Conservation (phyloP, 2,113 vertebrate species). For the Clarias gariepinus region DNA sequence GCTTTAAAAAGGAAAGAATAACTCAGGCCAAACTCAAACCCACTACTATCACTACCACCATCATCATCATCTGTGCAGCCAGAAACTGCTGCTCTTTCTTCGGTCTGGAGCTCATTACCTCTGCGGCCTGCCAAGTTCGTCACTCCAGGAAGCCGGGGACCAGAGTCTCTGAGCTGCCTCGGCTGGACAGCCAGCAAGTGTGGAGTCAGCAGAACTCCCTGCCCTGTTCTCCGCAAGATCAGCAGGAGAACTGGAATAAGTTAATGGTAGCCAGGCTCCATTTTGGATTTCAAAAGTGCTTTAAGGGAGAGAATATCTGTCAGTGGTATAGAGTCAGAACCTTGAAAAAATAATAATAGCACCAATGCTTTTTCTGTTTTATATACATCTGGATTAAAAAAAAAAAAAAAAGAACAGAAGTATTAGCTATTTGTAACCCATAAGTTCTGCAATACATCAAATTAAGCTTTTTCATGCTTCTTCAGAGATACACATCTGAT, state of each 20-base stretch:
- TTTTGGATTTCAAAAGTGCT: slow-evolving; percentile 45
- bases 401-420: too few species aligned
- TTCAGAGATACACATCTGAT: slow-evolving; percentile 27
- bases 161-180: slow-evolving; percentile 65
- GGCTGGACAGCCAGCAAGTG: slow-evolving; percentile 67
- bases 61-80: slow-evolving; percentile 59
- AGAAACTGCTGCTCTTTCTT: slow-evolving; percentile 75
- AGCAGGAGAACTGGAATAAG: slow-evolving; percentile 49
- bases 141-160: slow-evolving; percentile 65
- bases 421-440: neutral
- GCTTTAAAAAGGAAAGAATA: slow-evolving; percentile 22
- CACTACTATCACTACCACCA: slow-evolving; percentile 33
- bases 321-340: neutral
- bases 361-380: neutral
- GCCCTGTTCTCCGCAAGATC: slow-evolving; percentile 22
- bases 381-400: too few species aligned
- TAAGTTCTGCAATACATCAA: neutral
- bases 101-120: slow-evolving; percentile 84
- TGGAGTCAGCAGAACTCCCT: slow-evolving; percentile 57
- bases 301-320: slow-evolving; percentile 5
- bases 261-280: slow-evolving; percentile 40
- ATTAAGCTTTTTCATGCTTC: neutral
- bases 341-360: neutral
- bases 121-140: slow-evolving; percentile 74
- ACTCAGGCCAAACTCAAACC: slow-evolving; percentile 20